phyloP scores from a whole-genome alignment of 2,113 vertebrate species.

The Gobiocypris rarus region DNA sequence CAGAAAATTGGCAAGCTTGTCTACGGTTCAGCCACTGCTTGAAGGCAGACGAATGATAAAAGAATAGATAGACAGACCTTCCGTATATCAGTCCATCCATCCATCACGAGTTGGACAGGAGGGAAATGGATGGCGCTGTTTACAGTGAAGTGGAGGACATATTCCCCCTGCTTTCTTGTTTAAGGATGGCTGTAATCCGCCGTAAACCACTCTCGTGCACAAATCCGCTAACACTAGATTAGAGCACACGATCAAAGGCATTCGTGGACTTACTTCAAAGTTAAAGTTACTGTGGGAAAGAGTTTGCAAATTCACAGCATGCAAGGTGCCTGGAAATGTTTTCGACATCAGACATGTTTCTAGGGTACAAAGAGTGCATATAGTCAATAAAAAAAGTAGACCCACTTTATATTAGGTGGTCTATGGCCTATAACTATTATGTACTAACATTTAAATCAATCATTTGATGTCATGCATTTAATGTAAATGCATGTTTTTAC shows the following conservation, averaged over 20 bases:
- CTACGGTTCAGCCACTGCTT: background rate
- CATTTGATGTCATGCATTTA: too few species aligned
- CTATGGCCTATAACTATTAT: too few species aligned
- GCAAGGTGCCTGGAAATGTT: background rate
- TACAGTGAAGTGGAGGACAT: background rate
- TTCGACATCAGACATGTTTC: background rate
- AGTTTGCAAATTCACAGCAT: background rate
- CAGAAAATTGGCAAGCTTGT: slow-evolving; percentile 1
- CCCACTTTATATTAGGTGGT: too few species aligned
- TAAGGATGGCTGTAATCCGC: slow-evolving; percentile 47
- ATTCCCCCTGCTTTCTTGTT: slow-evolving; percentile 50
- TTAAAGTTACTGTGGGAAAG: slow-evolving; percentile 6
- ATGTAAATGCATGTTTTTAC: too few species aligned
- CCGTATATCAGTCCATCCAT: background rate
- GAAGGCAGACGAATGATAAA: slow-evolving; percentile 12
- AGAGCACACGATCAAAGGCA: background rate
- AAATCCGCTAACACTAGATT: slow-evolving; percentile 34
- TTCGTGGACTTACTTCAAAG: slow-evolving; percentile 8
- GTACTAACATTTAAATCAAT: too few species aligned
- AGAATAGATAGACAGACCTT: background rate
- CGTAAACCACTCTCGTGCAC: slow-evolving; percentile 2
- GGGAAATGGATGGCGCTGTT: background rate
- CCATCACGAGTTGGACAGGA: background rate
- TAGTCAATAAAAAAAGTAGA: background rate
- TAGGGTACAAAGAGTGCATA: background rate